Evolutionary conservation across 1,140 invertebrate genomes (phyloP).

Genomic region (Theocolax elegans): DNA sequence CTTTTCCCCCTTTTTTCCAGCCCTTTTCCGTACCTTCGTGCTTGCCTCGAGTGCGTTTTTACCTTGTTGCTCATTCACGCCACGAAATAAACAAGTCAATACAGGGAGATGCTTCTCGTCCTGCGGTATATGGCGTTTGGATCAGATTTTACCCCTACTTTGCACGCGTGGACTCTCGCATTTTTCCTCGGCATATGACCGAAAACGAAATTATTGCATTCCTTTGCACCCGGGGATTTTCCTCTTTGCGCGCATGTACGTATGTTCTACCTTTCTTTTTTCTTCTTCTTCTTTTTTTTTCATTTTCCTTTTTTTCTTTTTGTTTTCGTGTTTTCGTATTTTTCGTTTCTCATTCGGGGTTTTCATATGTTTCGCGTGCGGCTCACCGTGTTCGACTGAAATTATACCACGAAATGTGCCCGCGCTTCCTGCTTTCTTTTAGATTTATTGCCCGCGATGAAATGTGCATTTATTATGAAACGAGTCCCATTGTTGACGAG

Average conservation of each 20-base stretch:
- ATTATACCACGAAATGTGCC: slow-evolving; percentile 34
- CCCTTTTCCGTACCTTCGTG: slow-evolving; percentile 18
- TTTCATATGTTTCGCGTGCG: slow-evolving; percentile 38
- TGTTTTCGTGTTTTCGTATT: neutral
- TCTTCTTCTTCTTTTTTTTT: neutral
- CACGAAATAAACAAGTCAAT: slow-evolving; percentile 39
- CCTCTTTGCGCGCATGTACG: neutral
- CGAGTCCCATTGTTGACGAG: slow-evolving; percentile 24
- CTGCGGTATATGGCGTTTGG: neutral
- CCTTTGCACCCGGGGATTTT: slow-evolving; percentile 10
- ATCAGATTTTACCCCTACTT: slow-evolving; percentile 28
- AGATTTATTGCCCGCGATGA: slow-evolving; percentile 28
- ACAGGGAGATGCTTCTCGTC: slow-evolving; percentile 2
- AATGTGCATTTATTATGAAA: slow-evolving; percentile 38
- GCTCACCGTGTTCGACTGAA: slow-evolving; percentile 34
- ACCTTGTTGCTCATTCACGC: slow-evolving; percentile 34
- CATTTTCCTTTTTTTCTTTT: neutral
- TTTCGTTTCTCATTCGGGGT: slow-evolving; percentile 8
- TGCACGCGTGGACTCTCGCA: neutral
- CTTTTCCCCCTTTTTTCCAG: slow-evolving; percentile 29
- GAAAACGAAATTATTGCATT: slow-evolving; percentile 40
- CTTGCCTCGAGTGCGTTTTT: slow-evolving; percentile 3
- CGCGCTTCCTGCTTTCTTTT: slow-evolving; percentile 6
- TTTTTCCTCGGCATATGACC: slow-evolving; percentile 4
- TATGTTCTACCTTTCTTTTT: slow-evolving; percentile 1